Base-by-base conservation (phyloP, 2,113 vertebrate species). In the Charina bottae region DNA sequence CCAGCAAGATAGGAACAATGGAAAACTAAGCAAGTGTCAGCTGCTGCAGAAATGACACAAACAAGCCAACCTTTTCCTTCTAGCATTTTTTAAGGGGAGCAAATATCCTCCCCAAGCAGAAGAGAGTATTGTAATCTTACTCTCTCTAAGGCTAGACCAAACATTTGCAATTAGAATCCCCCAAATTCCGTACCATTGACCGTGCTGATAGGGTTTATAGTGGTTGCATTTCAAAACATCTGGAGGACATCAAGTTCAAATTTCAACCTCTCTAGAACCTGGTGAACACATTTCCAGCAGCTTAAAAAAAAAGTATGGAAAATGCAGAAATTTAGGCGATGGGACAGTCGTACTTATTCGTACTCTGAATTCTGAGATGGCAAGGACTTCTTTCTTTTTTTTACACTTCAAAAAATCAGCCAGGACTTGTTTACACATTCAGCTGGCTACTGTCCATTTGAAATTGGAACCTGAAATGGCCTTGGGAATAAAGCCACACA, bases 1-100 rank as follows among this genome's bases (percentile, higher is more conserved):
- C 26, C 86, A 55, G 58, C 46, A 2, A 90, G 92, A 92, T 24
- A 88, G 13, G 8, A 83, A 1, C 62, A 1, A 72, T 42, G 90
- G 55, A 93, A 94, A 92, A 91, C 83, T 78, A 78, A 5, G 92
- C 23, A 60, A 88, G 90, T 6, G 58, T 6, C 90, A 86, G 2
- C 13, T 89, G 92, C 42, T 90, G 49, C 56, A 37, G 56, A 87
- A 91, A 37, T 26, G 28, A 59, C 33, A 49, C 23, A 28, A 33
- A 84, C 8, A 15, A 60, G 23, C 53, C 64, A 68, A 56, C 28
- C 28, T 0, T 12, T 64, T 91, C 5, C 53, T 42, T 17, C 21
- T 33, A 86, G 49, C 11, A 72, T 23, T 56, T 68, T 86, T 26
- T 26, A 28, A 64, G 6, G 21, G 10, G n/a, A 37, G 37, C 10